Conservation (phyloP, 2,113 vertebrate genomes). For the Calonectris borealis region DNA sequence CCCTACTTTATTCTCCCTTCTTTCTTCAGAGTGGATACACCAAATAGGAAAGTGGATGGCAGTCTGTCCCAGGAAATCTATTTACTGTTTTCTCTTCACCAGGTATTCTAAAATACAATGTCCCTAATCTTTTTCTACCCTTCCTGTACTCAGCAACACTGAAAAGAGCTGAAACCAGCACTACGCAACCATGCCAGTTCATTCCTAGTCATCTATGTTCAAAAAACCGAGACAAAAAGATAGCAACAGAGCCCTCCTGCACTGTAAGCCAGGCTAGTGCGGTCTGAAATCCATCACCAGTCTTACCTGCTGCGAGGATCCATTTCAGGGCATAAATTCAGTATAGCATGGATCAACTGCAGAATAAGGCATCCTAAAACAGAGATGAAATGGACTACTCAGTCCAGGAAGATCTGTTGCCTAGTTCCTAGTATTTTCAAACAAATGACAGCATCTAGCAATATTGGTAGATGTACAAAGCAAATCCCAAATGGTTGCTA, state of each 20-base stretch:
- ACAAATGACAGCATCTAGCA: background rate
- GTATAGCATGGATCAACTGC: slow-evolving; percentile 94
- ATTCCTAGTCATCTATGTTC: background rate
- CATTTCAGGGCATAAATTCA: slow-evolving; percentile 91
- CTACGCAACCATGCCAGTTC: background rate
- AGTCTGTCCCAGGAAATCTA: background rate
- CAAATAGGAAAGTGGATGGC: background rate
- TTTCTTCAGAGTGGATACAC: background rate
- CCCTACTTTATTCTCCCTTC: background rate
- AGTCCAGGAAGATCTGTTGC: background rate
- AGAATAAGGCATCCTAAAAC: slow-evolving; percentile 89
- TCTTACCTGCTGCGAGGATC: slow-evolving; percentile 86
- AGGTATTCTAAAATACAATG: background rate
- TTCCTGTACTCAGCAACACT: background rate
- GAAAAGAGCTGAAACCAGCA: background rate
- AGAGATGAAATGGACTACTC: background rate
- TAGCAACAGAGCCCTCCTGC: background rate
- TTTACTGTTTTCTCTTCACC: background rate
- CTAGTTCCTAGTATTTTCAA: background rate
- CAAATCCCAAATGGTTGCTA: background rate
- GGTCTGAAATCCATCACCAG: background rate
- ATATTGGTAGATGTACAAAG: background rate
- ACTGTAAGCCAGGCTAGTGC: background rate
- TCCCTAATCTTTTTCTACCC: background rate
- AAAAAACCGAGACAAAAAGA: background rate